Evolutionary conservation across 2,888 invertebrate species (phyloP).

Genomic region (Fabriciana adippe): DNA sequence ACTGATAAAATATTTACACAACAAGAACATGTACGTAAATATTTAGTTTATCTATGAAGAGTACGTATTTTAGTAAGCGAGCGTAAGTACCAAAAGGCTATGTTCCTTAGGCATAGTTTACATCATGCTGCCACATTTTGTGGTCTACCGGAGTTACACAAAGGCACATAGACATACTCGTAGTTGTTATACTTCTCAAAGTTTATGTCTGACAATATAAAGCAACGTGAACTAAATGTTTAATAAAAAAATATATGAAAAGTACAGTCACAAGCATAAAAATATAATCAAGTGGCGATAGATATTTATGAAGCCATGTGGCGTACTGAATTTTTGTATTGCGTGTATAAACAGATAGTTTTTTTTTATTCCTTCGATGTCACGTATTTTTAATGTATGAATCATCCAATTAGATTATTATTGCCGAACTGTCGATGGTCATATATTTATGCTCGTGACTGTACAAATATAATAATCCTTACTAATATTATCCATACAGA

Average conservation of each 20-base stretch:
- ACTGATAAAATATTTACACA: too few species aligned
- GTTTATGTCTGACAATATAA: constrained; percentile 31
- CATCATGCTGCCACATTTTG: constrained; percentile 28
- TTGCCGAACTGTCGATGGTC: too few species aligned
- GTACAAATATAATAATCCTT: too few species aligned
- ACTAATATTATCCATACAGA: too few species aligned
- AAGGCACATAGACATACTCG: constrained; percentile 25
- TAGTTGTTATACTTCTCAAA: constrained; percentile 30
- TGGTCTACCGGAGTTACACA: constrained; percentile 33
- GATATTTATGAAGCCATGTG: not conserved
- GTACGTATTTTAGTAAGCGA: constrained; percentile 3
- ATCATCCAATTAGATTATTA: too few species aligned
- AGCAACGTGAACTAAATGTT: not conserved
- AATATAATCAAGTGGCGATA: not conserved
- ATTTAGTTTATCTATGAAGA: not conserved
- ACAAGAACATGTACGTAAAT: not conserved
- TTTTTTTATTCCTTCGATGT: too few species aligned
- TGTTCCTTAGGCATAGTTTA: constrained; percentile 26
- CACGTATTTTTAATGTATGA: too few species aligned
- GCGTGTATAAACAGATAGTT: too few species aligned
- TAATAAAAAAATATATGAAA: not conserved
- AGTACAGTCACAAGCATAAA: not conserved
- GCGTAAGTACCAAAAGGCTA: constrained; percentile 14
- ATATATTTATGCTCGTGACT: too few species aligned
- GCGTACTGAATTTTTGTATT: too few species aligned